Percentiles rank a stretch among this genome's conserved stretches.
These are phyloP conservation scores for Stratiomys singularior DNA, from an alignment of 2,888 invertebrate genomes.

Conservation along the genomic window DNA sequence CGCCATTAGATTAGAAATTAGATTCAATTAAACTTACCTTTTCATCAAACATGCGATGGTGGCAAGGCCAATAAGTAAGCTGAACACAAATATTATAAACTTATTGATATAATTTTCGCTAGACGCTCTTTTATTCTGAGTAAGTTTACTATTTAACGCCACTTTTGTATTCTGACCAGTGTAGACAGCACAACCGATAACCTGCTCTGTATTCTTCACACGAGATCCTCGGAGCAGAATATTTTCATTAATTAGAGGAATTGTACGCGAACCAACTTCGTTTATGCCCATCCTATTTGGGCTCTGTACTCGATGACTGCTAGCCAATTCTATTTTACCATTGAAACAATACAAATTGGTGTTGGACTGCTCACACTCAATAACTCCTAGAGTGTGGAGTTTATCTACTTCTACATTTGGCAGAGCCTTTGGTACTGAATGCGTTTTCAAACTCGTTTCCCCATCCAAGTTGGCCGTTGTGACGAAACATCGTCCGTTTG, in stretches of 20 bases:
- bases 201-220: slow-evolving; percentile 82
- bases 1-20: background rate
- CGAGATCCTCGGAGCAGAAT: slow-evolving; percentile 80
- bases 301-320: slow-evolving; percentile 1
- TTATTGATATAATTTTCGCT: slow-evolving; percentile 76
- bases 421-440: slow-evolving; percentile 61
- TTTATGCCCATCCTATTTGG: slow-evolving; percentile 52
- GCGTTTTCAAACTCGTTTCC: slow-evolving; percentile 63
- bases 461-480: slow-evolving; percentile 91
- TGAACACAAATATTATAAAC: slow-evolving; percentile 76
- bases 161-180: slow-evolving; percentile 85
- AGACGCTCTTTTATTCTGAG: slow-evolving; percentile 77
- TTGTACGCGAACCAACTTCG: slow-evolving; percentile 58
- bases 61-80: slow-evolving; percentile 72
- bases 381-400: slow-evolving; percentile 67
- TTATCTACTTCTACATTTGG: slow-evolving; percentile 60
- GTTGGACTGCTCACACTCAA: slow-evolving; percentile 80
- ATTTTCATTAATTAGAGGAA: slow-evolving; percentile 76
- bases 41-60: slow-evolving; percentile 71
- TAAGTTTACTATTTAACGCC: slow-evolving; percentile 81
- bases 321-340: slow-evolving; percentile 70
- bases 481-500: slow-evolving; percentile 77
- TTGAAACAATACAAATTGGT: slow-evolving; percentile 82
- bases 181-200: slow-evolving; percentile 83
- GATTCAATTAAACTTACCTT: slow-evolving; percentile 56